A percentile compares a stretch with the other conserved stretches of the same genome.
These are phyloP conservation scores for Trachymyrmex cornetzi DNA, from an alignment of 1,140 invertebrate species.

Conservation along the genomic window DNA sequence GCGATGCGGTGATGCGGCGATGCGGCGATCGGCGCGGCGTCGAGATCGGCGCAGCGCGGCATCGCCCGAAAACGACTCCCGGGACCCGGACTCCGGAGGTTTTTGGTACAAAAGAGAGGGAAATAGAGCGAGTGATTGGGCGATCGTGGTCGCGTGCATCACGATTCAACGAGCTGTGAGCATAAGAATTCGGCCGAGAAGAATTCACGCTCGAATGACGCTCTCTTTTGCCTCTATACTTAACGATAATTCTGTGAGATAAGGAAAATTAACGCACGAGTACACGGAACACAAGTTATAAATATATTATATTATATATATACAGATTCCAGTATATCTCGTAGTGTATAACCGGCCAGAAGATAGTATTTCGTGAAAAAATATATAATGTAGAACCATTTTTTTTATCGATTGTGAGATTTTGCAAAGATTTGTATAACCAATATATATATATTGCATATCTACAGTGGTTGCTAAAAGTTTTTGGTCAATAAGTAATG, in stretches of 20 bases:
- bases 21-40: not conserved
- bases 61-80: conserved; percentile 48
- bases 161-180: conserved; percentile 43
- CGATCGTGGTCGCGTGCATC: conserved; percentile 57
- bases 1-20: too few species aligned
- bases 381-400: not conserved
- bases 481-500: too few species aligned
- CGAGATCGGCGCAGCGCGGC: not conserved
- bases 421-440: not conserved
- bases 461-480: not conserved
- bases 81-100: not conserved
- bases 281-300: not conserved
- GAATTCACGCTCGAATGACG: conserved; percentile 26
- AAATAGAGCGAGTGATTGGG: conserved; percentile 46
- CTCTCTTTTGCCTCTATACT: not conserved
- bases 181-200: conserved; percentile 14
- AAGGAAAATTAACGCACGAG: conserved; percentile 9
- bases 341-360: not conserved
- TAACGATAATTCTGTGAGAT: not conserved
- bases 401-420: not conserved
- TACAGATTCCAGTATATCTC: not conserved
- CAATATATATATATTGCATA: not conserved
- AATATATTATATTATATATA: not conserved
- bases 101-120: conserved; percentile 39
- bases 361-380: not conserved